Percentiles rank a stretch among this genome's conserved stretches.
These are phyloP conservation scores for Catocala fraxini DNA, from an alignment of 2,888 invertebrate genomes.

Conservation along the genomic window DNA sequence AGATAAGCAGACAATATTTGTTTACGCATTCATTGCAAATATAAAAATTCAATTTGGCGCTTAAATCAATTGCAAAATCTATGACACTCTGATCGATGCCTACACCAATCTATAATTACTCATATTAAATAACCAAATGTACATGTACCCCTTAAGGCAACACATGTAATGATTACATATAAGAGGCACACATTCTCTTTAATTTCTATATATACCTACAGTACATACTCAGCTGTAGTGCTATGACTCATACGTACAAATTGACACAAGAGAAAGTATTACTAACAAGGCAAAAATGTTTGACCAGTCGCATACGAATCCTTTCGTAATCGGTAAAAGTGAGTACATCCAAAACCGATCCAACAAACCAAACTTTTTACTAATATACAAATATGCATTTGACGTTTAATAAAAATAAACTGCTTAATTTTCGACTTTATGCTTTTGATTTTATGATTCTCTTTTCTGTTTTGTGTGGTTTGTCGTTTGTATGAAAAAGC, in stretches of 20 bases:
- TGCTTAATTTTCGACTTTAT: slow-evolving; percentile 2
- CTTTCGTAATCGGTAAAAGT: slow-evolving; percentile 46
- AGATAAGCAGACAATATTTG: no score
- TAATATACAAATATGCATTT: slow-evolving; percentile 6
- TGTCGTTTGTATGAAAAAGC: slow-evolving; percentile 8
- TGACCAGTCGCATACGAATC: slow-evolving; percentile 23
- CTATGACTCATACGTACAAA: slow-evolving; percentile 17
- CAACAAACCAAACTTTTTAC: slow-evolving; percentile 19
- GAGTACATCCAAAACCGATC: slow-evolving; percentile 26
- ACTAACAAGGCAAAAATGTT: slow-evolving; percentile 20
- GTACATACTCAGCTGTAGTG: neutral
- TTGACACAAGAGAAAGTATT: slow-evolving; percentile 31
- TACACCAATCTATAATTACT: no score
- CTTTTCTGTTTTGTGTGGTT: neutral
- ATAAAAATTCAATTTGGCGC: no score
- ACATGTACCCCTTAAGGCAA: no score
- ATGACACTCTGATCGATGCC: neutral
- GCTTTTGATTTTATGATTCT: accelerated
- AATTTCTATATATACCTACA: neutral
- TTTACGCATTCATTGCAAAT: no score
- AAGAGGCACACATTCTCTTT: no score
- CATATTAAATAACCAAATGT: no score
- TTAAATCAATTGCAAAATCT: no score
- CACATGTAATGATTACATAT: no score
- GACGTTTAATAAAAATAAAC: neutral